These are phyloP conservation scores for Acanthopleura granulata DNA, from an alignment of 2,888 invertebrate genomes.

Conservation along the genomic window DNA sequence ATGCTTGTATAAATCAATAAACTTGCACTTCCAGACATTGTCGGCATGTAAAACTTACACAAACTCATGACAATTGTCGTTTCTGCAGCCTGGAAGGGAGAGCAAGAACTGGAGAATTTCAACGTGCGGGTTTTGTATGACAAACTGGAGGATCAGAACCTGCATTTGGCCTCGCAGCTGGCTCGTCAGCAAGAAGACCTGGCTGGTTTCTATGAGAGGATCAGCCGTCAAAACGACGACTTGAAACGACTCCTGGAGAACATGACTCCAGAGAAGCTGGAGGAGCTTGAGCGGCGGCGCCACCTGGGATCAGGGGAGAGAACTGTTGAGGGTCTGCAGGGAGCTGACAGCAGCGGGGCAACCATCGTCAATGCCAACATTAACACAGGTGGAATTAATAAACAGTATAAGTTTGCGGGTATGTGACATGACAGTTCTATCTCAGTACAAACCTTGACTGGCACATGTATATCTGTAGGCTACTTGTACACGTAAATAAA, in stretches of 20 bases:
- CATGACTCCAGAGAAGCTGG: slow-evolving; percentile 57
- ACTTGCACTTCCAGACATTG: not conserved
- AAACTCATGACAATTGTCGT: not conserved
- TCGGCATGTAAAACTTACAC: not conserved
- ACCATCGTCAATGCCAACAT: slow-evolving; percentile 47
- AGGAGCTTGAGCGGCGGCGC: slow-evolving; percentile 48
- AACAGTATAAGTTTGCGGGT: slow-evolving; percentile 39
- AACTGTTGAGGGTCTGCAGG: slow-evolving; percentile 41
- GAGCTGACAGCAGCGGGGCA: slow-evolving; percentile 37
- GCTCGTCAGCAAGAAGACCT: slow-evolving; percentile 64
- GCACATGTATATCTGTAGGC: no score
- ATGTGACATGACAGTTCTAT: no score
- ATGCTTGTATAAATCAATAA: no score
- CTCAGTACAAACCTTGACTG: no score
- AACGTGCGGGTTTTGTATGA: slow-evolving; percentile 65
- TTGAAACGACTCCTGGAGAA: slow-evolving; percentile 56
- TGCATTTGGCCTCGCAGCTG: slow-evolving; percentile 65
- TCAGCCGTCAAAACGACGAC: slow-evolving; percentile 59
- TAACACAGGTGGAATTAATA: slow-evolving; percentile 37
- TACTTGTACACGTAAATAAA: no score
- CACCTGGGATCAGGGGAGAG: slow-evolving; percentile 36
- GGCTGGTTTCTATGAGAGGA: slow-evolving; percentile 58
- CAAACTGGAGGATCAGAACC: slow-evolving; percentile 68
- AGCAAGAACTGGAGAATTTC: slow-evolving; percentile 61
- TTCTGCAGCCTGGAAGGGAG: slow-evolving; percentile 38